Evolutionary conservation across 2,113 vertebrate genomes (phyloP).

Genomic region (Saguinus imperator): DNA sequence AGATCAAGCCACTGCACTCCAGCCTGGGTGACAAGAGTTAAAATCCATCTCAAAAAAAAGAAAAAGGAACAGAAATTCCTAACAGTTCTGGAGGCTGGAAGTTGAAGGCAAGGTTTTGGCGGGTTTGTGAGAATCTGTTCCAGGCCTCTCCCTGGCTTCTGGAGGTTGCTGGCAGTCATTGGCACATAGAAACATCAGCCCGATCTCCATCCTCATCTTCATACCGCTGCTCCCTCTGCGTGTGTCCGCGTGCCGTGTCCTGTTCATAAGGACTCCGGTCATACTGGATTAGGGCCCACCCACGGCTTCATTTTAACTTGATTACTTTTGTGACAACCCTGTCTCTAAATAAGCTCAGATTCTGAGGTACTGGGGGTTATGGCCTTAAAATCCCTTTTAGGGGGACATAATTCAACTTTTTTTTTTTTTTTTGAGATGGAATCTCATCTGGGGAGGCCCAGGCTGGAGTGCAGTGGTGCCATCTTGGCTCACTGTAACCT

Average conservation of each 20-base stretch:
- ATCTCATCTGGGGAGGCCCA: no score
- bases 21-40: no score
- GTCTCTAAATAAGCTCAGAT: not conserved
- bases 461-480: no score
- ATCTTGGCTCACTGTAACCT: no score
- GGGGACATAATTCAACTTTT: no score
- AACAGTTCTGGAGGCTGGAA: not conserved
- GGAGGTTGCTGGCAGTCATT: not conserved
- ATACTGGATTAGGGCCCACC: not conserved
- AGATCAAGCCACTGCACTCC: no score
- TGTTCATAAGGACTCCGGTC: not conserved
- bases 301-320: not conserved
- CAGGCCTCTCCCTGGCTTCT: not conserved
- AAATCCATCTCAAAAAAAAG: no score
- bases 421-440: no score
- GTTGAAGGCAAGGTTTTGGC: no score
- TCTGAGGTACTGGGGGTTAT: not conserved
- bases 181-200: not conserved
- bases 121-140: not conserved
- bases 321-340: not conserved
- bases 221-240: rapidly evolving
- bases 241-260: not conserved
- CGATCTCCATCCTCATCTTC: not conserved
- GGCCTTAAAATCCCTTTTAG: not conserved
- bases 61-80: not conserved